These are phyloP conservation scores for Bergia sp. DNA, from an alignment of 92 coral and sea anemone species.

Conservation along the genomic window DNA sequence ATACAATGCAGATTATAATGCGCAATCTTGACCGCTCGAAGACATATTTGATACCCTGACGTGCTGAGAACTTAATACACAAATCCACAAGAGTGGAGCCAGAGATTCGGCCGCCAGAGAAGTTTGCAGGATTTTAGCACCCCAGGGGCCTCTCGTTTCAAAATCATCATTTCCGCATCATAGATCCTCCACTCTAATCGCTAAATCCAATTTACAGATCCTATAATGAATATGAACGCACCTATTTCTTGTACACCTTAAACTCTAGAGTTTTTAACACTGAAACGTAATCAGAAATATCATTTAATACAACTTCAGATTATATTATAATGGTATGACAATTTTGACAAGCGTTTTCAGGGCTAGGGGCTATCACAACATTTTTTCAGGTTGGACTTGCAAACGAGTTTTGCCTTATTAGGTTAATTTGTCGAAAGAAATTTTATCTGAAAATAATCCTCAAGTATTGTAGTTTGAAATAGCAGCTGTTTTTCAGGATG, in stretches of 20 bases:
- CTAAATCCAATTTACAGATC: slow-evolving; percentile 12
- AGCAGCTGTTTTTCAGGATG: slow-evolving; percentile 4
- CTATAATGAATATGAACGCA: neutral
- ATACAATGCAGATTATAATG: neutral
- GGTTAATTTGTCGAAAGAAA: neutral
- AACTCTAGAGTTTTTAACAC: neutral
- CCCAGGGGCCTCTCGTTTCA: neutral
- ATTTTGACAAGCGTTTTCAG: neutral
- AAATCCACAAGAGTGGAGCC: neutral
- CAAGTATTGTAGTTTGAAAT: neutral
- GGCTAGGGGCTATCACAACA: slow-evolving; percentile 13
- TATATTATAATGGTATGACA: neutral
- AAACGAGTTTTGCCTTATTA: slow-evolving; percentile 11
- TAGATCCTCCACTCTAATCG: neutral
- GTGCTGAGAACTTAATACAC: neutral
- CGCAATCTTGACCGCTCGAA: neutral
- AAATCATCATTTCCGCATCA: neutral
- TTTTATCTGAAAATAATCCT: slow-evolving; percentile 19
- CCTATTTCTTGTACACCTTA: neutral
- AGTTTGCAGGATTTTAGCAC: neutral
- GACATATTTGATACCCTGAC: neutral
- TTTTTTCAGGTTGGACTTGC: neutral
- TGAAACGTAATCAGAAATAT: slow-evolving; percentile 1
- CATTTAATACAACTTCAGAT: neutral
- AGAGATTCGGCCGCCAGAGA: neutral